phyloP scores from a whole-genome alignment of 1,140 invertebrate genomes.

The Mactra quadrangularis region DNA sequence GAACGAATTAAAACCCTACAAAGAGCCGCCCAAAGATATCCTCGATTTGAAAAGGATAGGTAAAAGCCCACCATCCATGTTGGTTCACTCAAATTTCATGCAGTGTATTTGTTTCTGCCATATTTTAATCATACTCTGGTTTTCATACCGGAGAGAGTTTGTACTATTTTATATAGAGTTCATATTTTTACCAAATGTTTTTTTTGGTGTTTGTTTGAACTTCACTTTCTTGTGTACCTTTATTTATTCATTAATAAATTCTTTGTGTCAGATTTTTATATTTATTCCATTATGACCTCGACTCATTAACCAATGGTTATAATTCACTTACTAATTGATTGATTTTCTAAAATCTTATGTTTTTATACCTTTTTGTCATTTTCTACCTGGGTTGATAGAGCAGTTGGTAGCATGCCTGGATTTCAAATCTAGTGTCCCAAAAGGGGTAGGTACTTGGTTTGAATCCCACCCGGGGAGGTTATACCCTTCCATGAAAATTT shows the following conservation, averaged over 20 bases:
- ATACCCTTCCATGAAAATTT: too few species aligned
- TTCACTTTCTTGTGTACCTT: slow-evolving; percentile 14
- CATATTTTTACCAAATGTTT: slow-evolving; percentile 7
- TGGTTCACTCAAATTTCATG: slow-evolving; percentile 25
- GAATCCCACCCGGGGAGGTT: too few species aligned
- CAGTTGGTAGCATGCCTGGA: too few species aligned
- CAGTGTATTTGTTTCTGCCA: slow-evolving; percentile 30
- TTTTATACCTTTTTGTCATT: too few species aligned
- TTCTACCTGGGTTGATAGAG: too few species aligned
- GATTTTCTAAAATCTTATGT: too few species aligned
- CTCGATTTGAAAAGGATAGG: slow-evolving; percentile 97
- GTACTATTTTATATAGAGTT: not conserved
- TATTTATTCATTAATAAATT: slow-evolving; percentile 14
- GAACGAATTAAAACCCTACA: slow-evolving; percentile 97
- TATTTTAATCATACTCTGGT: slow-evolving; percentile 14
- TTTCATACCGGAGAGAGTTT: not conserved
- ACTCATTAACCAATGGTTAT: too few species aligned
- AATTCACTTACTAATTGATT: too few species aligned
- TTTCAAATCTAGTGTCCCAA: too few species aligned
- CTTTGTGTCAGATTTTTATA: too few species aligned
- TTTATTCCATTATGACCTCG: too few species aligned
- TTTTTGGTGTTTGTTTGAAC: slow-evolving; percentile 25
- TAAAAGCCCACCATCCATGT: slow-evolving; percentile 67
- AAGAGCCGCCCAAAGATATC: slow-evolving; percentile 98
- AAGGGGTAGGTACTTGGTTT: too few species aligned